Percentiles rank a stretch among this genome's conserved stretches.
phyloP scores from a whole-genome alignment of 1,140 invertebrate genomes.

The Temnothorax curvispinosus region DNA sequence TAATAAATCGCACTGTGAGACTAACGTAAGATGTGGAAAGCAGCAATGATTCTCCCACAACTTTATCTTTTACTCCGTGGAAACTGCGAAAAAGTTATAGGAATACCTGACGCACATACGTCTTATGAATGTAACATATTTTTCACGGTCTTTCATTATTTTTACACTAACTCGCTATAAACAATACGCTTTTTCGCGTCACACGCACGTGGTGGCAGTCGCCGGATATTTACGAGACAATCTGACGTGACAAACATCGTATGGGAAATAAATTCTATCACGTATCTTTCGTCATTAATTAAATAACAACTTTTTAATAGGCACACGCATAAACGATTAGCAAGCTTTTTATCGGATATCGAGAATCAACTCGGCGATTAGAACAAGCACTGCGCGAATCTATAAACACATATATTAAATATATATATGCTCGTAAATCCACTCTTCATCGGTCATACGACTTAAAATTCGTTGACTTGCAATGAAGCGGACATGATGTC shows the following conservation, averaged over 20 bases:
- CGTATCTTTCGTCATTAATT: slow-evolving; percentile 37
- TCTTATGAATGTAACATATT: not conserved
- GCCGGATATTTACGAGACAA: slow-evolving; percentile 49
- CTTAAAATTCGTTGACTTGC: slow-evolving; percentile 52
- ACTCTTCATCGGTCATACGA: slow-evolving; percentile 13
- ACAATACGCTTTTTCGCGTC: slow-evolving; percentile 21
- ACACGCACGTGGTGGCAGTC: not conserved
- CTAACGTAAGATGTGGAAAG: not conserved
- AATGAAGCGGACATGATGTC: slow-evolving; percentile 56
- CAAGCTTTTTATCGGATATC: not conserved
- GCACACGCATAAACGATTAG: slow-evolving; percentile 14
- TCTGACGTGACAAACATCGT: slow-evolving; percentile 39
- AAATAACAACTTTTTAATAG: slow-evolving; percentile 56
- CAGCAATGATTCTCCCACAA: not conserved
- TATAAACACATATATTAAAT: not conserved
- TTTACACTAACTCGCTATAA: not conserved
- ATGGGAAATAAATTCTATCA: slow-evolving; percentile 27
- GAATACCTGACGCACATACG: not conserved
- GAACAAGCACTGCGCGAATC: not conserved
- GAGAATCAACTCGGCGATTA: not conserved
- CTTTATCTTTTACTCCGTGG: not conserved
- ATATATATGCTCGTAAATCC: slow-evolving; percentile 5
- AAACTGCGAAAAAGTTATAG: not conserved
- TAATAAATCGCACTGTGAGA: not conserved
- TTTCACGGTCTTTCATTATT: not conserved